Percentiles rank a stretch among this genome's conserved stretches.
These are phyloP conservation scores for Girardinus metallicus DNA, from an alignment of 2,797 vertebrate genomes.

Conservation along the genomic window DNA sequence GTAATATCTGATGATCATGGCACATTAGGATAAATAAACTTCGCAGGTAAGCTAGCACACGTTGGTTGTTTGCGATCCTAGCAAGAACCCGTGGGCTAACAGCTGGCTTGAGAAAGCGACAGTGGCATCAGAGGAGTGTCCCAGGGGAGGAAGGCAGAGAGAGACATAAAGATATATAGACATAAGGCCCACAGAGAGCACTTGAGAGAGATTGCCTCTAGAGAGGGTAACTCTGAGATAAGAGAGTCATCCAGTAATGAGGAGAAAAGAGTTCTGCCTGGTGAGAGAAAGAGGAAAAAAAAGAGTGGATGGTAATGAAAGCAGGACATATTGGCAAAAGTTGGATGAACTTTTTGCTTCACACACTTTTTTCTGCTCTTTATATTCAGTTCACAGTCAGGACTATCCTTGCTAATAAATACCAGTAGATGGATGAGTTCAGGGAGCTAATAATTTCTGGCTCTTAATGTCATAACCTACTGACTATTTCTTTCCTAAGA, in stretches of 20 bases:
- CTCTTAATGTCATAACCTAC: conserved; percentile 63
- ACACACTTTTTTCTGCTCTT: conserved; percentile 24
- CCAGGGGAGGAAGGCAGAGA: conserved; percentile 22
- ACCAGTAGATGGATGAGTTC: conserved; percentile 47
- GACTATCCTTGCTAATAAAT: conserved; percentile 43
- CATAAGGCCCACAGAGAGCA: conserved; percentile 40
- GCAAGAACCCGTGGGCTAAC: conserved; percentile 50
- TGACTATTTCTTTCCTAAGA: conserved; percentile 38
- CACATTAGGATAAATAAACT: conserved; percentile 64
- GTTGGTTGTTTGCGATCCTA: conserved; percentile 33
- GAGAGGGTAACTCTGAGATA: conserved; percentile 51
- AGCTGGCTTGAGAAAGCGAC: conserved; percentile 50
- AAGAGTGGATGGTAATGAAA: conserved; percentile 35
- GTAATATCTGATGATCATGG: conserved; percentile 31
- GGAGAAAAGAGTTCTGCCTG: conserved; percentile 31
- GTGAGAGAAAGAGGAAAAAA: conserved; percentile 6
- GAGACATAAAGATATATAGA: conserved; percentile 50
- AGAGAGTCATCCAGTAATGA: conserved; percentile 60
- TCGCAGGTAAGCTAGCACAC: conserved; percentile 36
- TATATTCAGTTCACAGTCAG: conserved; percentile 12
- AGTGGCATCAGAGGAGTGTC: conserved; percentile 35
- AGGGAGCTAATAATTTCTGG: conserved; percentile 57
- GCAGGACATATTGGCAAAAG: conserved; percentile 33
- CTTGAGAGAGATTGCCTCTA: conserved; percentile 51
- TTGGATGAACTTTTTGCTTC: conserved; percentile 25